Percentiles rank a stretch among this genome's conserved stretches.
Conservation (phyloP, 2,797 vertebrate genomes). For the Bufotes viridis region DNA sequence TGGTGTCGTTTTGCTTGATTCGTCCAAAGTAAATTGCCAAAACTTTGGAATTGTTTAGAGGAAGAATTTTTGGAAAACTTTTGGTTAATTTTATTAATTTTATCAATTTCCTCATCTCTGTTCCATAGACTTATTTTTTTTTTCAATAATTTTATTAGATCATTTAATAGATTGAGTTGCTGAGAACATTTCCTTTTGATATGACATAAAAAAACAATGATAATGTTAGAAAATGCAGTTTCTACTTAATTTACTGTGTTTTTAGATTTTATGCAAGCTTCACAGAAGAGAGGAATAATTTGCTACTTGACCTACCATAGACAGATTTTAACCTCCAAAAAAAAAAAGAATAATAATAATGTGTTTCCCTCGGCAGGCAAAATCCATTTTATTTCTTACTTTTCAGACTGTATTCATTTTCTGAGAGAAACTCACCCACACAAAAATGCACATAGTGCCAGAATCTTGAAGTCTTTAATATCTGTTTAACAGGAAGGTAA, state of each 20-base stretch:
- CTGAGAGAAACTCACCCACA: conserved; percentile 50
- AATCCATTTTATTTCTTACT: conserved; percentile 47
- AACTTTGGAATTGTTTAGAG: too few relatives aligned
- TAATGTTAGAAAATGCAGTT: not conserved
- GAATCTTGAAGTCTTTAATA: conserved; percentile 55
- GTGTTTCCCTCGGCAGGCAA: conserved; percentile 27
- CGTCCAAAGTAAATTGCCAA: too few relatives aligned
- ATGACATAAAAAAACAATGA: not conserved
- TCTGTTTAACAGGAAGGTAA: conserved; percentile 58
- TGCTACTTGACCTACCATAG: conserved; percentile 1
- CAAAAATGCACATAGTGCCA: conserved; percentile 37
- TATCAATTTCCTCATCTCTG: not conserved
- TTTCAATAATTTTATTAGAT: not conserved
- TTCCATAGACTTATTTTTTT: too few relatives aligned
- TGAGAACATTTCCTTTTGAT: conserved; percentile 30
- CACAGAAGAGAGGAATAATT: conserved; percentile 38
- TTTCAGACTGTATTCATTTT: conserved; percentile 47
- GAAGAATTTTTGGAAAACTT: too few relatives aligned
- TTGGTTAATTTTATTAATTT: too few relatives aligned
- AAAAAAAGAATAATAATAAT: not conserved
- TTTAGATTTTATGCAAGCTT: conserved; percentile 16
- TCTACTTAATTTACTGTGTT: conserved; percentile 26
- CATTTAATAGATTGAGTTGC: not conserved
- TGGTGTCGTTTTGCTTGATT: too few relatives aligned
- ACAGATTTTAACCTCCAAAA: conserved; percentile 39